Base-by-base conservation (phyloP, 2,888 invertebrate genomes). In the Epirrita christyi region DNA sequence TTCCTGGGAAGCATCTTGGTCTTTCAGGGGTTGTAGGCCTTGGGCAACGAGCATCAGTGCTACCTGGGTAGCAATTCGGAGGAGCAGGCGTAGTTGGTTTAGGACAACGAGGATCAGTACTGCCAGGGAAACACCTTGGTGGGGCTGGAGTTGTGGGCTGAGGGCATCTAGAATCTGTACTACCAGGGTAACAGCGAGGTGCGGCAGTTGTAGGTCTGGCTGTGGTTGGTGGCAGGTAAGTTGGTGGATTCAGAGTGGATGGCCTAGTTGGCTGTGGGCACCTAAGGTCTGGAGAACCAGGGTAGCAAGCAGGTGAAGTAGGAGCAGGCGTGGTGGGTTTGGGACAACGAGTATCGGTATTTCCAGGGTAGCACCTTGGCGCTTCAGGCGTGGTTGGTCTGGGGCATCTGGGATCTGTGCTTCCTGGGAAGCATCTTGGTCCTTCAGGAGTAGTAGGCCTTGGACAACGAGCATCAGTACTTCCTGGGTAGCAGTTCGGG, bases 121-220 rank as follows among this genome's bases (percentile, higher is more conserved):
- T 73, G 36, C 85, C 85, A n/a, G 86, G 86, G 67, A 78, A 83
- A 14, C 82, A 81, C 1, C 59, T 57, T 11, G 72, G 58, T 54
- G 71, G 56, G 0, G 50, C 42, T 0, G 66, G 63, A 6, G 69
- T 68, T 0, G 67, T 67, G 0, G 66, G 61, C 34, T 49, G 43
- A 2, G 68, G 68, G 28, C 72, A 73, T 5, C 71, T 43, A 0
- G 70, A 58, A 9, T 73, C 83, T 0, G 63, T 74, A 2, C 66
- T 76, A 53, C 74, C 76, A 63, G 70, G 75, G 57, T 55, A 70
- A 9, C 59, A 38, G 70, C 73, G 62, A 0, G 67, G 68, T 1
- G 63, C 0, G 67, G 61, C 14, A 8, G 61, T 55, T 4, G 61
- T 55, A n/a, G 61, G 57, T 29, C 38, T 21, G 9, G n/a, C n/a